A percentile compares a stretch with the other conserved stretches of the same genome.
These are phyloP conservation scores for Vireo griseus DNA, from an alignment of 2,797 vertebrate genomes.

Conservation along the genomic window DNA sequence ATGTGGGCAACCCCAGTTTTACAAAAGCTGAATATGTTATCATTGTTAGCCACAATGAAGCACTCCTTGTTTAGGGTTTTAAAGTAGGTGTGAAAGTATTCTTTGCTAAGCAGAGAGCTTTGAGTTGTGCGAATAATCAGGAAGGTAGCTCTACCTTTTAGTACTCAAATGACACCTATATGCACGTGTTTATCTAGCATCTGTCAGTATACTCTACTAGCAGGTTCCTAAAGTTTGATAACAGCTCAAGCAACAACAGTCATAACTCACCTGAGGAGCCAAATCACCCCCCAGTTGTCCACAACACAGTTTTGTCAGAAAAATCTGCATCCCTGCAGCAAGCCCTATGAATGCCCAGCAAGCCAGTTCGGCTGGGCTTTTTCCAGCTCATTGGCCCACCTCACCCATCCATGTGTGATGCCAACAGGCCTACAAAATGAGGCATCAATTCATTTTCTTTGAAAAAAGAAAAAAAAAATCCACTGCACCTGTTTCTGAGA, in stretches of 20 bases:
- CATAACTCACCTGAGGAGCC: neutral
- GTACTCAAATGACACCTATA: neutral
- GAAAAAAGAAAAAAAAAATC: neutral
- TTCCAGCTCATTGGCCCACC: neutral
- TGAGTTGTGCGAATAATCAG: neutral
- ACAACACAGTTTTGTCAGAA: neutral
- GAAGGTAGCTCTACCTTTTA: neutral
- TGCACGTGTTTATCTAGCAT: neutral
- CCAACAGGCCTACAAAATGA: neutral
- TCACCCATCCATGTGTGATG: neutral
- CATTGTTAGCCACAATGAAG: neutral
- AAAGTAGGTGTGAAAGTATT: neutral
- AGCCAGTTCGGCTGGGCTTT: neutral
- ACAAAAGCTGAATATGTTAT: neutral
- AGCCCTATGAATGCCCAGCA: fast-evolving
- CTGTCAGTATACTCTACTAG: neutral
- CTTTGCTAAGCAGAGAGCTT: neutral
- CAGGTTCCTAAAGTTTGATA: neutral
- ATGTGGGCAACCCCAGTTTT: neutral
- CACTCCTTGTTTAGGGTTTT: neutral
- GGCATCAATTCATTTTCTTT: neutral
- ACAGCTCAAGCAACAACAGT: neutral
- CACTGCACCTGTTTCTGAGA: neutral
- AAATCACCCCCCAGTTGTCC: fast-evolving
- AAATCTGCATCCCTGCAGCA: neutral